These are phyloP conservation scores for Malurus cyaneus DNA, from an alignment of 2,113 vertebrate genomes.

Conservation along the genomic window DNA sequence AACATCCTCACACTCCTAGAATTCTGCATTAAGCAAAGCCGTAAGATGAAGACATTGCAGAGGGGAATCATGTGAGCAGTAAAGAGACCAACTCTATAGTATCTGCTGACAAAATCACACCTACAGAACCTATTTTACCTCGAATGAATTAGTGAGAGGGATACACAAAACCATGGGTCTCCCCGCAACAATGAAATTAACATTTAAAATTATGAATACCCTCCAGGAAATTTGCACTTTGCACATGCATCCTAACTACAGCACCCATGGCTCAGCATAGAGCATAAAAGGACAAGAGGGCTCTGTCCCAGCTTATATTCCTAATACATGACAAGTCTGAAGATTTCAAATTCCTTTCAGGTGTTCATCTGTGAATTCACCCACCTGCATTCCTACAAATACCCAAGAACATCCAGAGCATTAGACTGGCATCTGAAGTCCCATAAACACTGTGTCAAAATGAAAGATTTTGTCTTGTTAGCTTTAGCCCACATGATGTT, in stretches of 20 bases:
- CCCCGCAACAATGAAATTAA: neutral
- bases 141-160: neutral
- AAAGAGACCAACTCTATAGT: neutral
- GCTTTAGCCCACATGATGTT: neutral
- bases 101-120: neutral
- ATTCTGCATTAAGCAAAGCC: neutral
- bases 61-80: neutral
- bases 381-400: neutral
- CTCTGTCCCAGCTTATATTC: neutral
- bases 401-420: neutral
- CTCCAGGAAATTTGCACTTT: neutral
- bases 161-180: rapidly evolving
- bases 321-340: neutral
- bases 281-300: neutral
- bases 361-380: neutral
- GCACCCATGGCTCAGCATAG: rapidly evolving
- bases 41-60: rapidly evolving
- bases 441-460: neutral
- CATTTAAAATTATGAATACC: neutral
- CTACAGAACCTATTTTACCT: neutral
- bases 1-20: rapidly evolving
- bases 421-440: neutral
- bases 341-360: neutral
- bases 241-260: neutral
- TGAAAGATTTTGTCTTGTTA: neutral